A percentile compares a stretch with the other conserved stretches of the same genome.
Evolutionary conservation across 2,797 vertebrate species (phyloP).

Genomic region (Lepilemur septentrionalis): DNA sequence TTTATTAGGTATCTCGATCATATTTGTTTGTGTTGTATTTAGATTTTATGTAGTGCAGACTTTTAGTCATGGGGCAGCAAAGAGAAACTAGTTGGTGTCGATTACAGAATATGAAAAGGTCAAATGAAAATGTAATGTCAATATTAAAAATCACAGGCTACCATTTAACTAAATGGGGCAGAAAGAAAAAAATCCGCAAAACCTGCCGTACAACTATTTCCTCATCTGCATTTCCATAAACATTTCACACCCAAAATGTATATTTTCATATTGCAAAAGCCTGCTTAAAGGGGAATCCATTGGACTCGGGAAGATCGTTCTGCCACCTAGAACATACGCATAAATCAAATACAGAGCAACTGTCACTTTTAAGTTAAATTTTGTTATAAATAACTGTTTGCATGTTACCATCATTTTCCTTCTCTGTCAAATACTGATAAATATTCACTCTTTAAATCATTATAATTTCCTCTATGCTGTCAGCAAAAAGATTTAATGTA

Average conservation of each 20-base stretch:
- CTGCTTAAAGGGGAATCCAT: neutral
- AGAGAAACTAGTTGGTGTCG: neutral
- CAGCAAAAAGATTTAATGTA: constrained; percentile 83
- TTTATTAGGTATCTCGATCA: neutral
- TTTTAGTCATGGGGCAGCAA: neutral
- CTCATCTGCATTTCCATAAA: neutral
- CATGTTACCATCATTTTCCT: constrained; percentile 78
- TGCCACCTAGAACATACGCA: constrained; percentile 72
- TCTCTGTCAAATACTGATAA: constrained; percentile 83
- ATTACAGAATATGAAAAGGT: neutral
- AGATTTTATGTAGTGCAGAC: neutral
- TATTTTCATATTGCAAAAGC: constrained; percentile 21
- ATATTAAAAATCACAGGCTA: neutral
- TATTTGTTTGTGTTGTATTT: neutral
- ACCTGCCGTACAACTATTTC: neutral
- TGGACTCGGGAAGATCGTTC: neutral
- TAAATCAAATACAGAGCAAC: constrained; percentile 79
- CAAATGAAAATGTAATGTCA: neutral
- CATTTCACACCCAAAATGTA: neutral
- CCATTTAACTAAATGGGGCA: neutral
- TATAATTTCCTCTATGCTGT: constrained; percentile 83
- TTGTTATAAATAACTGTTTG: constrained; percentile 85
- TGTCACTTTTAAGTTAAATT: constrained; percentile 82
- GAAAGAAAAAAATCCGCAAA: neutral
- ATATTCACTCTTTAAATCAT: constrained; percentile 84